phyloP scores from a whole-genome alignment of 2,888 invertebrate genomes.

The Halictus quadricinctus region DNA sequence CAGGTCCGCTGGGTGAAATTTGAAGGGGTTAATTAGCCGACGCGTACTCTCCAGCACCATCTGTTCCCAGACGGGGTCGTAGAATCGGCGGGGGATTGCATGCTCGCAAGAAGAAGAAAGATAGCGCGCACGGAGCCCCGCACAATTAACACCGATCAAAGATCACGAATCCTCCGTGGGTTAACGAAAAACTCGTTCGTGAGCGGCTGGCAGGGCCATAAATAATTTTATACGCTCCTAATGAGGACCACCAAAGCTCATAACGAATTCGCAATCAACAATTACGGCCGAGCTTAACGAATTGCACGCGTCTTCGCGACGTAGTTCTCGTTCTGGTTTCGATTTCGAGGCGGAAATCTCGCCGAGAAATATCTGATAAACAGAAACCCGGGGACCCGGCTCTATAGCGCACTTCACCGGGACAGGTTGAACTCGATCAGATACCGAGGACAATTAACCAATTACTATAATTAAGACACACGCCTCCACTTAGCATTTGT shows the following conservation, averaged over 20 bases:
- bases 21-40: neutral
- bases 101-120: neutral
- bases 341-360: neutral
- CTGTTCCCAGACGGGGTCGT: neutral
- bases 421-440: constrained; percentile 66
- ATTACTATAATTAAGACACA: constrained; percentile 80
- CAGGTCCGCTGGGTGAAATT: neutral
- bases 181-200: constrained; percentile 48
- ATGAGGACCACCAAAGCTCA: constrained; percentile 59
- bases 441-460: constrained; percentile 78
- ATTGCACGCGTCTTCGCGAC: constrained; percentile 31
- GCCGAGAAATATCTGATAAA: constrained; percentile 42
- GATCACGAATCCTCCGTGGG: constrained; percentile 41
- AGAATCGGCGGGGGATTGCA: neutral
- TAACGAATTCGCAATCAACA: constrained; percentile 63
- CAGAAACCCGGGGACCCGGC: neutral
- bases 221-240: constrained; percentile 63
- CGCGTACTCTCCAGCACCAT: neutral
- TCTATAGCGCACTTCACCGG: constrained; percentile 6
- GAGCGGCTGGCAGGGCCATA: constrained; percentile 35
- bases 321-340: neutral
- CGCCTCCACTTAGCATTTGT: constrained; percentile 76
- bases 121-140: constrained; percentile 17
- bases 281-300: constrained; percentile 61
- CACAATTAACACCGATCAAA: constrained; percentile 58